Conservation (phyloP, 2,113 vertebrate genomes). For the Chloropsis hardwickii region DNA sequence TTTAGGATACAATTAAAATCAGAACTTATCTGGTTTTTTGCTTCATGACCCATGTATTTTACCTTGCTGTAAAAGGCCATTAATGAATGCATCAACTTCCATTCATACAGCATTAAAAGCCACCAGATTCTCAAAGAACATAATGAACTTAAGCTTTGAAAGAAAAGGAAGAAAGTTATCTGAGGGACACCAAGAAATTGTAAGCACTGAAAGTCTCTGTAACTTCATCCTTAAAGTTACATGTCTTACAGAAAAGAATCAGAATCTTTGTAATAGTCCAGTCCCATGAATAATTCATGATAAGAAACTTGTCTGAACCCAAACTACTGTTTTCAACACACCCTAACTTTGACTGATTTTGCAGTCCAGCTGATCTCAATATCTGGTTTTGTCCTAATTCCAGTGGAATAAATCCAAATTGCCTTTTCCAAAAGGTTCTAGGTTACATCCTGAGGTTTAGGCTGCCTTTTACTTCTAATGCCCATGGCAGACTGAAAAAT, state of each 20-base stretch:
- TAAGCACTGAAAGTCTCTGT: not conserved
- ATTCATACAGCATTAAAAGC: not conserved
- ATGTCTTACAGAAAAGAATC: not conserved
- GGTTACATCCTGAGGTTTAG: conserved; percentile 9
- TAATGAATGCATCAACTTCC: not conserved
- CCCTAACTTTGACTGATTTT: not conserved
- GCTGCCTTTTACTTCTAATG: not conserved
- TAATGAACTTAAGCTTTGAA: not conserved
- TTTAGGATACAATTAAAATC: not conserved
- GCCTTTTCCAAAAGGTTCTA: conserved; percentile 9
- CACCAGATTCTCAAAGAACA: not conserved
- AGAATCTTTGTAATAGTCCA: not conserved
- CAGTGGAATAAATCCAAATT: not conserved
- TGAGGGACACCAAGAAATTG: not conserved
- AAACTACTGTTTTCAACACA: not conserved
- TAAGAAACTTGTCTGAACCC: not conserved
- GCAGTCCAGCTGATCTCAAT: not conserved
- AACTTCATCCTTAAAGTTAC: not conserved
- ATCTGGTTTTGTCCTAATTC: not conserved
- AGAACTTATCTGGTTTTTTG: not conserved
- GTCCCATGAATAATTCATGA: not conserved
- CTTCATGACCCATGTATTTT: not conserved
- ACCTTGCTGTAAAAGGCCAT: not conserved
- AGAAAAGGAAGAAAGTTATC: not conserved
- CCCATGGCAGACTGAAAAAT: not conserved